Evolutionary conservation across 2,797 vertebrate species (phyloP).

Genomic region (Eulemur mongoz): DNA sequence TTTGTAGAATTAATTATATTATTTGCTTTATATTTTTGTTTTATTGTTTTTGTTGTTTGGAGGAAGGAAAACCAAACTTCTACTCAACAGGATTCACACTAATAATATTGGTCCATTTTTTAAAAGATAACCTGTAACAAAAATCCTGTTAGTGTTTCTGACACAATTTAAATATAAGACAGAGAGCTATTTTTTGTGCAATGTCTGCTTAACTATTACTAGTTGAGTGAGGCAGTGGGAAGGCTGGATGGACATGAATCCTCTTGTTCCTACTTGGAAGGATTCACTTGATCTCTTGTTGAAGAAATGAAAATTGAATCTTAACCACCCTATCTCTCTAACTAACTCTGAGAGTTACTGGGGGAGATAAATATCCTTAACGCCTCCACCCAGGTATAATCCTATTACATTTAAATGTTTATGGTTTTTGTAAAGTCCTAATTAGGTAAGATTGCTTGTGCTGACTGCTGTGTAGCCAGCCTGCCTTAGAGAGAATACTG

Average conservation of each 20-base stretch:
- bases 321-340: neutral
- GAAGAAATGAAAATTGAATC: slow-evolving; percentile 21
- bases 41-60: neutral
- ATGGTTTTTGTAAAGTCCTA: neutral
- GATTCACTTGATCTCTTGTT: neutral
- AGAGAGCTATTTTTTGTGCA: neutral
- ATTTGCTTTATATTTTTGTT: neutral
- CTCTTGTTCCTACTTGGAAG: neutral
- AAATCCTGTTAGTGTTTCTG: neutral
- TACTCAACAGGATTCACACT: neutral
- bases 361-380: neutral
- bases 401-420: neutral
- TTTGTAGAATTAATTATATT: neutral
- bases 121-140: neutral
- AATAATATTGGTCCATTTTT: neutral
- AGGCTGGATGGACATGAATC: neutral
- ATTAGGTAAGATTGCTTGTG: neutral
- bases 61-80: neutral
- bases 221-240: neutral
- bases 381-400: neutral
- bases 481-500: neutral
- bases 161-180: neutral
- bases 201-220: neutral
- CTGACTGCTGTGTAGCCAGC: neutral
- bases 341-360: neutral